Base-by-base conservation (phyloP, 1,140 invertebrate species). In the Heliconius congener region DNA sequence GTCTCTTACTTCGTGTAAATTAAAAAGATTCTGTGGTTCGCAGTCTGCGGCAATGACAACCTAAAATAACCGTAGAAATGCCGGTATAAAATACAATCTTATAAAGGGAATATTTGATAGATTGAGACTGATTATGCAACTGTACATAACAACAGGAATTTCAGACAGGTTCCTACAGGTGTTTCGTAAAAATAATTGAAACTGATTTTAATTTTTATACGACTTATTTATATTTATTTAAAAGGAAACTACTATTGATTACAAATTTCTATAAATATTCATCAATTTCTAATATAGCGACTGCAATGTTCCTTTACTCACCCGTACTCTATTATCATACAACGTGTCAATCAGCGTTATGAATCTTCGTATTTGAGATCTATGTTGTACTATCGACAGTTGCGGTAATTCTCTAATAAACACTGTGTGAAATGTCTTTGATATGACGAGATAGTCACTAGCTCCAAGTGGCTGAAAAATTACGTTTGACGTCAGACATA, bases 281-380 rank as follows among this genome's bases (percentile, higher is more conserved):
- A 57, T 57, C 23, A 57, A 57, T 57, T 57, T 57, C 19, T 23
- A 23, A 23, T 23, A 23, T 57, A 57, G 23, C 9, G 8, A 57
- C 55, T 57, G n/a, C 2, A 66, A 30, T 66, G 60, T 27, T 66
- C 27, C 27, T 50, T 16, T 85, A 88, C 95, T 93, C 83, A 96
- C 95, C 85, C 96, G 92, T 77, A 99, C 98, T 95, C 96, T 97
- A 87, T 99, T 98, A 92, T 99, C 99, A 94, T 99, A 99, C 1
- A 99, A 95, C 1, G 98, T 99, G 90, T 99, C 99, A 86, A 99
- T 99, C 0, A 99, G 95, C 5, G 98, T 99, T 78, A 99, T 99
- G 92, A 99, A 99, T 85, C 99, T 95, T 88, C 99, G 96, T 73
- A 98, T 96, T 94, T 98, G 97, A 23, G 98, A 98, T 89, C 97